Evolutionary conservation across 2,797 vertebrate species (phyloP), one percentile per base, ranked within the genome.

Genomic region (Sebastes vulpes): DNA sequence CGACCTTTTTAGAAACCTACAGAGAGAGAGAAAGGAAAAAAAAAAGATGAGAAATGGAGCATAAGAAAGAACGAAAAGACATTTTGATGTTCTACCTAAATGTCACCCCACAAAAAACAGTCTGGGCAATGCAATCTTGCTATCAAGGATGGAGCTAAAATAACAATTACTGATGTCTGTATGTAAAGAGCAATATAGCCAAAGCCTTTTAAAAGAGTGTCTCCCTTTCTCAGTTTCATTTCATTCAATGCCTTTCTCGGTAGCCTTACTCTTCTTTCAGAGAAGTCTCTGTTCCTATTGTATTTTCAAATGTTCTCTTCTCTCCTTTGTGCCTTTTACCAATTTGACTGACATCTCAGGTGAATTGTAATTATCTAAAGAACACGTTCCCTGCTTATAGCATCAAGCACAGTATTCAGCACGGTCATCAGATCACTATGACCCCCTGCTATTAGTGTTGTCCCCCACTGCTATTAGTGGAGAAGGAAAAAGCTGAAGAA

Each of bases 1-100:
- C 98, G 21, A 99, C 98, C 95, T 97, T 99, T 95, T 98, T 99
- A 80, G 99, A 99, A 73, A 99, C 99, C 99, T 99, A 67, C 4
- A 88, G 38, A 82, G 23, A 67, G 29, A 65, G 1, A 63, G 35
- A 75, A 1, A 50, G 28, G 66, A 53, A 21, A 35, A 23, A 21
- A 21, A 0, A 25, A 53, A 10, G 10, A 79, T 38, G 16, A 75
- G 56, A 75, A 64, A 60, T 5, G 32, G 12, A 28, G 48, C 21
- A 78, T 25, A 54, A 56, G 58, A 74, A n/a, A 53, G 2, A 20
- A 4, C 31, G n/a, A 72, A 64, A 52, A 66, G 26, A 68, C 31
- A 73, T 67, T 81, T 66, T 74, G 54, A 79, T 56, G 46, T 53
- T 82, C 73, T 82, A 71, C 1, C 58, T 14, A 82, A 81, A 89